These are phyloP conservation scores for Chymomyza amoena DNA, from an alignment of 2,888 invertebrate species.

Conservation along the genomic window DNA sequence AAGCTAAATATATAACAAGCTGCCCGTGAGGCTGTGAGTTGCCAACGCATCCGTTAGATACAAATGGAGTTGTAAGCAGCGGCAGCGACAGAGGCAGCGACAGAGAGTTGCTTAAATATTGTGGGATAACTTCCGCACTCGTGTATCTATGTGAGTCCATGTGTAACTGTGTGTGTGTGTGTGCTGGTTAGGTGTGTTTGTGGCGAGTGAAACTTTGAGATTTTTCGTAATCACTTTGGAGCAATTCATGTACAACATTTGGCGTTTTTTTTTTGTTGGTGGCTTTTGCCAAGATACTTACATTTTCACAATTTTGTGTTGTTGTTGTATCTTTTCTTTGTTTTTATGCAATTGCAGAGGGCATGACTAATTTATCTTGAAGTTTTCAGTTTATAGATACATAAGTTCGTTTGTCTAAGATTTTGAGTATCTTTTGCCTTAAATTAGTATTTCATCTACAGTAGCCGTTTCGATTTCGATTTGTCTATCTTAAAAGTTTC, in stretches of 20 bases:
- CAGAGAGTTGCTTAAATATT: slow-evolving; percentile 47
- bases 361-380: background rate
- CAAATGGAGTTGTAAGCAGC: slow-evolving; percentile 56
- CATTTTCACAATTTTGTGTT: slow-evolving; percentile 67
- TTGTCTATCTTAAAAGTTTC: no score
- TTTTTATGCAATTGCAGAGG: background rate
- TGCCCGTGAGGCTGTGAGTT: slow-evolving; percentile 22
- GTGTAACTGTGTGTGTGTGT: slow-evolving; percentile 3
- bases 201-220: slow-evolving; percentile 64
- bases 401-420: no score
- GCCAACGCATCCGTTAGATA: slow-evolving; percentile 43
- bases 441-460: no score
- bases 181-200: slow-evolving; percentile 29
- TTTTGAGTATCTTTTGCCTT: no score
- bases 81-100: slow-evolving; percentile 8
- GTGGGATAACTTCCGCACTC: slow-evolving; percentile 72
- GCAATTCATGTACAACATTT: slow-evolving; percentile 44
- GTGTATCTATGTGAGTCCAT: background rate
- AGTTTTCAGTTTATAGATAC: no score
- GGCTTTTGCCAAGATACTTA: slow-evolving; percentile 48
- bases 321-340: slow-evolving; percentile 3
- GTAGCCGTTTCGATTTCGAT: no score
- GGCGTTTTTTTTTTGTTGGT: slow-evolving; percentile 53
- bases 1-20: slow-evolving; percentile 17
- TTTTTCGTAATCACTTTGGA: slow-evolving; percentile 66